Base-by-base conservation (phyloP, 2,888 invertebrate species). In the Arrhopalites spinosus region DNA sequence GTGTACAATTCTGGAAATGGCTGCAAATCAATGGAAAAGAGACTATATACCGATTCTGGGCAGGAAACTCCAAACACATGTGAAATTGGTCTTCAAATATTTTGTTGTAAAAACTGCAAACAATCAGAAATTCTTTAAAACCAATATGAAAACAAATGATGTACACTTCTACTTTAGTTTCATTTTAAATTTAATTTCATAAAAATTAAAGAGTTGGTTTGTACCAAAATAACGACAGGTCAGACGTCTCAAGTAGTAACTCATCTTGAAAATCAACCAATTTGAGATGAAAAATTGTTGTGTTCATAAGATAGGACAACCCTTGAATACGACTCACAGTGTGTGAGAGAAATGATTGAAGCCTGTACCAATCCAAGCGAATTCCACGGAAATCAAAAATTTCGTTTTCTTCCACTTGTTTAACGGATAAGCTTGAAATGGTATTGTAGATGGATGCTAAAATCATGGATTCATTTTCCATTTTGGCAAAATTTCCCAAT, bases 261-360 rank as follows among this genome's bases (percentile, higher is more conserved):
- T 98, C 97, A 86, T 98, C 98, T 69, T 99, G 89, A 85, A 94
- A 94, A 85, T 99, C 99, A 0, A 99, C 96, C 91, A 99, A 96
- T 86, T 96, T 95, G 0, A 98, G 94, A 85, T 99, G 99, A 85
- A 98, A 99, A 47, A 95, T 91, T 85, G 98, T 92, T 59, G 95
- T 95, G 86, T 99, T 99, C 86, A 99, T 90, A 80, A 96, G 91
- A 67, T 93, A 92, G 5, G 96, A 95, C 77, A 99, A 86, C 82
- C 94, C 94, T 76, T 83, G 83, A 74, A 81, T 81, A 25, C 81
- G 76, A 73, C 78, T 80, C 11, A 83, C 75, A 81, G 91, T 89
- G 83, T 94, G 91, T 76, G 96, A 96, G 84, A 95, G 93, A 84
- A 93, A 95, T 0, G 98, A 94, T 87, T 98, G 98, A 69, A 99